These are phyloP conservation scores for Austrolebias charrua DNA, from an alignment of 2,797 vertebrate species.

Conservation along the genomic window DNA sequence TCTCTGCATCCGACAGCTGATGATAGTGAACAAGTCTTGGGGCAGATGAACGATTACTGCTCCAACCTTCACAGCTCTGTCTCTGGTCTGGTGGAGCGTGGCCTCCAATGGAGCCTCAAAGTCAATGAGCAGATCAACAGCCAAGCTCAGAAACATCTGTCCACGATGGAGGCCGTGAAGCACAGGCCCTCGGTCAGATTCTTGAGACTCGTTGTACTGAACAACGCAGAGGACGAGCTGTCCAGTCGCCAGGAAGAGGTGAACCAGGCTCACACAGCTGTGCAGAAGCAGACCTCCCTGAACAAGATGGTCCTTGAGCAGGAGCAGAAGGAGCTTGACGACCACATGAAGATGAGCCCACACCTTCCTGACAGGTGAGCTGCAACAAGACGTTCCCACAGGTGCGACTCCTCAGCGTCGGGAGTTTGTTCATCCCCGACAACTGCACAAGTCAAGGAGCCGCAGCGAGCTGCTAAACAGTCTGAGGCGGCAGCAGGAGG, in stretches of 20 bases:
- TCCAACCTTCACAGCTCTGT: constrained; percentile 67
- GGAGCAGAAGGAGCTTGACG: constrained; percentile 69
- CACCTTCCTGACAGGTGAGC: constrained; percentile 84
- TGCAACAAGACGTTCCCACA: constrained; percentile 87
- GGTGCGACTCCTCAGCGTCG: constrained; percentile 90
- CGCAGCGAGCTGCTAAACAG: constrained; percentile 82
- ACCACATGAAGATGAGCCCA: constrained; percentile 63
- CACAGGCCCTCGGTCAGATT: constrained; percentile 77
- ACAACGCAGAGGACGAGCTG: constrained; percentile 59
- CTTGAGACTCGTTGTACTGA: constrained; percentile 66
- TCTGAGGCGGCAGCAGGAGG: constrained; percentile 78
- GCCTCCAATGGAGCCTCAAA: constrained; percentile 71
- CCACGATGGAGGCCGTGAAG: constrained; percentile 60
- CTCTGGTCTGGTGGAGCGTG: constrained; percentile 71
- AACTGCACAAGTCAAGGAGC: constrained; percentile 76
- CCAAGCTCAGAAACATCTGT: constrained; percentile 73
- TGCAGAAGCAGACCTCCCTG: constrained; percentile 66
- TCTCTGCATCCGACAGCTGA: constrained; percentile 73
- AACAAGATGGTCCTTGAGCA: constrained; percentile 69
- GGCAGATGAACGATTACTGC: constrained; percentile 76
- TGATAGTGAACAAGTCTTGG: constrained; percentile 71
- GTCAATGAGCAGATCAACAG: constrained; percentile 48
- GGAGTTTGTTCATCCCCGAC: constrained; percentile 83
- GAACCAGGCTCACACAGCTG: constrained; percentile 42
- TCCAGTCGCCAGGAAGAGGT: constrained; percentile 54